Evolutionary conservation across 2,797 vertebrate species (phyloP).

Genomic region (Dermochelys coriacea): DNA sequence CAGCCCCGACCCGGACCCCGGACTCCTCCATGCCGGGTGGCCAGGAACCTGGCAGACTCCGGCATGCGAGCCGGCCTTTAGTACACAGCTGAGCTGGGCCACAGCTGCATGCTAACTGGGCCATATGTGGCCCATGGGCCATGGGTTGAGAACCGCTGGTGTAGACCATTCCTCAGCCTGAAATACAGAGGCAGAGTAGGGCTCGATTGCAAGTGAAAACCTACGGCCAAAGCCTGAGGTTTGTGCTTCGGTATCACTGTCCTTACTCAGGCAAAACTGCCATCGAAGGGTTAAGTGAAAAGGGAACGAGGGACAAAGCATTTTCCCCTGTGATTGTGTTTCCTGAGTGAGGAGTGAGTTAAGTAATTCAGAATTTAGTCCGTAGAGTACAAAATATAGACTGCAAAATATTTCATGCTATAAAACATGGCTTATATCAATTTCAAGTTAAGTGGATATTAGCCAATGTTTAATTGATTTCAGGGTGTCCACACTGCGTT

Average conservation of each 20-base stretch:
- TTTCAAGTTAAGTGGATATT: neutral
- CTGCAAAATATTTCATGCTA: too few species aligned
- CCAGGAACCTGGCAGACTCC: too few species aligned
- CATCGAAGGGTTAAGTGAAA: neutral
- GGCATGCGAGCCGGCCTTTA: too few species aligned
- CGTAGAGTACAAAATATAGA: neutral
- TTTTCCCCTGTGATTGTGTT: neutral
- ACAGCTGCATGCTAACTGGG: too few species aligned
- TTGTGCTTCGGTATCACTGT: neutral
- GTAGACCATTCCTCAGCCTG: neutral
- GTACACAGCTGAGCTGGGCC: too few species aligned
- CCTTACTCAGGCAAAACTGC: neutral
- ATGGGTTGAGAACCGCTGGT: too few species aligned
- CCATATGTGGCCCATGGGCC: too few species aligned
- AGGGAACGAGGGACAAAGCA: neutral
- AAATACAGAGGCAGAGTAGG: neutral
- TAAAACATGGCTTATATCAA: neutral
- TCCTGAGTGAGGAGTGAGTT: neutral
- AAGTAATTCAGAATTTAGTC: neutral
- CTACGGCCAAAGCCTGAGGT: neutral
- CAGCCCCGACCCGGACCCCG: too few species aligned
- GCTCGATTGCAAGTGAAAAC: neutral
- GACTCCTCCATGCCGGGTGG: too few species aligned
- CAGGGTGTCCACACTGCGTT: neutral
- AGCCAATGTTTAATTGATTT: neutral